These are phyloP conservation scores for Semicossyphus pulcher DNA, from an alignment of 2,113 vertebrate species.

Conservation along the genomic window DNA sequence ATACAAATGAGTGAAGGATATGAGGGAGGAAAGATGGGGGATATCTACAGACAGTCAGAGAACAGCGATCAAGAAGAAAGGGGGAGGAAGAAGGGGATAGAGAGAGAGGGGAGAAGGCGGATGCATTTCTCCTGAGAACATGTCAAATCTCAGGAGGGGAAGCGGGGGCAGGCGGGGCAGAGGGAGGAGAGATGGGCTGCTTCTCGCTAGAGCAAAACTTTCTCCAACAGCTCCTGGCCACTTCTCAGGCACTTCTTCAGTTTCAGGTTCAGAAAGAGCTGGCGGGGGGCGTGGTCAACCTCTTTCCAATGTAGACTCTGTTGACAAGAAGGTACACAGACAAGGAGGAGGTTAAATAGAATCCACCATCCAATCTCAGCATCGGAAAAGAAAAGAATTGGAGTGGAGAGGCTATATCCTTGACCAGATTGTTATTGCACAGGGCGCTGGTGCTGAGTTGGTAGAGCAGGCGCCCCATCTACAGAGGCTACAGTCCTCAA, in stretches of 20 bases:
- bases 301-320: constrained; percentile 98
- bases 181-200: constrained; percentile 64
- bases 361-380: no score
- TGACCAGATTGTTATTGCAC: no score
- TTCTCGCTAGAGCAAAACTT: constrained; percentile 84
- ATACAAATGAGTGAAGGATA: constrained; percentile 58
- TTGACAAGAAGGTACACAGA: neutral
- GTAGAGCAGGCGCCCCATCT: no score
- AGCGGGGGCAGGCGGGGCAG: constrained; percentile 42
- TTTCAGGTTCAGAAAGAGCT: constrained; percentile 89
- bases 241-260: constrained; percentile 84
- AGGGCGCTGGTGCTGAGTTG: no score
- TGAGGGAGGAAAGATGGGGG: neutral
- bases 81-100: neutral
- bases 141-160: constrained; percentile 69
- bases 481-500: no score
- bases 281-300: constrained; percentile 91
- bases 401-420: no score
- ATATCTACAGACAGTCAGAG: constrained; percentile 51
- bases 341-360: neutral
- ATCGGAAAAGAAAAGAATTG: no score
- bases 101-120: constrained; percentile 8
- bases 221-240: constrained; percentile 78
- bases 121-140: constrained; percentile 70
- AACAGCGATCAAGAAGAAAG: constrained; percentile 45